Evolutionary conservation across 2,888 invertebrate genomes (phyloP), one percentile per base, ranked within the genome.

Genomic region (Drosophila nr. perissopoda): DNA sequence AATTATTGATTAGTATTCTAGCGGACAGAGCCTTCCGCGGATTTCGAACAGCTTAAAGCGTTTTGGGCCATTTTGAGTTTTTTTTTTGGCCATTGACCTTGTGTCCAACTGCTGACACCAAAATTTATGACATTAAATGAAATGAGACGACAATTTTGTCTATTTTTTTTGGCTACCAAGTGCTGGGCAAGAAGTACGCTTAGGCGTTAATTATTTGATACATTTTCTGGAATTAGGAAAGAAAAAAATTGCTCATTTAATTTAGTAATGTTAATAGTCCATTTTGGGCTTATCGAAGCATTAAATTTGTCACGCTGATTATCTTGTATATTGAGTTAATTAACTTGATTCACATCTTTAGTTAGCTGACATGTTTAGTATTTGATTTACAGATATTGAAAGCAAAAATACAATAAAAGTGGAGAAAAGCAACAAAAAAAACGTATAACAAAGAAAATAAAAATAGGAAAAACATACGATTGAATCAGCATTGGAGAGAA

Each of bases 1-100:
- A 66, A 80, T 80, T 86, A 86, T 86, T 88, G 90, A 86, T 89
- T 86, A 82, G 88, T 81, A 72, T 87, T 74, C 65, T 77, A 73
- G 76, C 53, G 70, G 70, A 36, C 73, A 76, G 79, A 84, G 82
- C 72, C 72, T 70, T 72, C 65, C 88, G 84, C 89, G 89, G 70
- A 74, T 89, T 87, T 74, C 59, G 25, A 57, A 36, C 67, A 70
- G 88, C 84, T 87, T 79, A 81, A 48, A 34, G 62, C 49, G 52
- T 21, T 27, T 53, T 33, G 48, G 56, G 38, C 58, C 40, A 58
- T 67, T 74, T 70, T 70, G 0, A 33, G 10, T 10, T 10, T 52
- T 21, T 49, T 34, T 54, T 54, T 58, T 60, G 83, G 84, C 76
- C 84, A 74, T 74, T 89, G 84, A 85, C 85, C 89, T 73, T 73